These are phyloP conservation scores for Manacus vitellinus DNA, from an alignment of 2,113 vertebrate genomes.

Conservation along the genomic window DNA sequence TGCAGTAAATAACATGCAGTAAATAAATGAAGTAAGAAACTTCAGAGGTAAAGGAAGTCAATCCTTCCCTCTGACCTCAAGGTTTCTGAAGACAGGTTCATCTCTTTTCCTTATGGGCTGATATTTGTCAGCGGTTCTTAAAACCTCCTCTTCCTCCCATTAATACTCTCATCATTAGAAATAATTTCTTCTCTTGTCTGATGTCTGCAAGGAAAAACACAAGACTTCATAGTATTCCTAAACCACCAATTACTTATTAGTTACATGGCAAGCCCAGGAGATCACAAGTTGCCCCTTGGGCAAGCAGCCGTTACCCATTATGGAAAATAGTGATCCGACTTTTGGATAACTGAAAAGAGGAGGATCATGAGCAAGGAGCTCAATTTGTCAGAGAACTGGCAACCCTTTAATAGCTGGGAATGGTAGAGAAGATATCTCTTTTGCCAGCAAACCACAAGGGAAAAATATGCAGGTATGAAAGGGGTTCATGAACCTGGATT, in stretches of 20 bases:
- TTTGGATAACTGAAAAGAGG: constrained; percentile 22
- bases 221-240: not conserved
- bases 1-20: not conserved
- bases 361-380: not conserved
- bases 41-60: not conserved
- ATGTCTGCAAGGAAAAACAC: not conserved
- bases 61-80: accelerated
- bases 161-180: not conserved
- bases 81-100: not conserved
- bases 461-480: not conserved
- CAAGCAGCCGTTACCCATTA: not conserved
- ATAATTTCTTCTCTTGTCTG: not conserved
- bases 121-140: not conserved
- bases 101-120: not conserved
- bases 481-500: not conserved
- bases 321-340: constrained; percentile 14
- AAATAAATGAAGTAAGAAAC: not conserved
- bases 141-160: not conserved
- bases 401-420: not conserved
- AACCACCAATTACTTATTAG: constrained; percentile 46
- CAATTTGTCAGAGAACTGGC: not conserved
- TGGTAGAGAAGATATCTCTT: not conserved
- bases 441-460: not conserved
- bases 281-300: not conserved
- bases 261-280: not conserved